Percentiles rank a stretch among this genome's conserved stretches.
Evolutionary conservation across 2,888 invertebrate species (phyloP).

Genomic region (Vesta saturnalis): DNA sequence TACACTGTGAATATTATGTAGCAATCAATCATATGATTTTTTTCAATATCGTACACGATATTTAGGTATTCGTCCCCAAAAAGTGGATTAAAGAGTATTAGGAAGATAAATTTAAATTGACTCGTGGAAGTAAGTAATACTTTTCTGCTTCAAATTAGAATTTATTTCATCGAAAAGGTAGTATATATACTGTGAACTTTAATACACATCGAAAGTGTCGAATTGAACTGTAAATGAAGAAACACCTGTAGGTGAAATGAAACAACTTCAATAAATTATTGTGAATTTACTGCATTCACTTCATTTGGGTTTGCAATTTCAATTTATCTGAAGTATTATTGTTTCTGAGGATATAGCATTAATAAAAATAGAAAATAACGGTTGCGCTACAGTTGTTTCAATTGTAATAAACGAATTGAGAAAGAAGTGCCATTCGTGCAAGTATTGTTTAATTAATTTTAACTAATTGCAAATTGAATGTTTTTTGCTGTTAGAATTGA

Average conservation of each 20-base stretch:
- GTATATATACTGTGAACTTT: conserved; percentile 13
- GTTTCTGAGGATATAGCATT: not conserved
- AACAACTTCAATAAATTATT: conserved; percentile 18
- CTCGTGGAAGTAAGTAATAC: too few relatives aligned
- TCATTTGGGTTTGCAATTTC: not conserved
- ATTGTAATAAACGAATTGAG: not conserved
- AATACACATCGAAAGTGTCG: conserved; percentile 9
- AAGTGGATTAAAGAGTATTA: too few relatives aligned
- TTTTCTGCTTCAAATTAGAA: conserved; percentile 13
- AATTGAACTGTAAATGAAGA: conserved; percentile 17
- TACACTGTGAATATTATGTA: too few relatives aligned
- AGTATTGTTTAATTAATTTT: conserved; percentile 1
- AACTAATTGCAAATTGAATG: too few relatives aligned
- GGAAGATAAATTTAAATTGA: too few relatives aligned
- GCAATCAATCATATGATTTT: conserved; percentile 22
- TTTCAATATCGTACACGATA: conserved; percentile 10
- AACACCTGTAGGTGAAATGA: conserved; percentile 25
- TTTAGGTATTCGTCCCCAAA: not conserved
- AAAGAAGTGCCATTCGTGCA: not conserved
- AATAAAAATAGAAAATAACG: not conserved
- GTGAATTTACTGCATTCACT: conserved; percentile 18
- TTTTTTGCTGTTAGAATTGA: too few relatives aligned
- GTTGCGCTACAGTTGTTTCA: not conserved
- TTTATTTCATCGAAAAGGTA: conserved; percentile 3
- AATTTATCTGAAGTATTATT: not conserved